A percentile compares a stretch with the other conserved stretches of the same genome.
phyloP scores from a whole-genome alignment of 1,140 invertebrate genomes.

The Drosophila watanabei region DNA sequence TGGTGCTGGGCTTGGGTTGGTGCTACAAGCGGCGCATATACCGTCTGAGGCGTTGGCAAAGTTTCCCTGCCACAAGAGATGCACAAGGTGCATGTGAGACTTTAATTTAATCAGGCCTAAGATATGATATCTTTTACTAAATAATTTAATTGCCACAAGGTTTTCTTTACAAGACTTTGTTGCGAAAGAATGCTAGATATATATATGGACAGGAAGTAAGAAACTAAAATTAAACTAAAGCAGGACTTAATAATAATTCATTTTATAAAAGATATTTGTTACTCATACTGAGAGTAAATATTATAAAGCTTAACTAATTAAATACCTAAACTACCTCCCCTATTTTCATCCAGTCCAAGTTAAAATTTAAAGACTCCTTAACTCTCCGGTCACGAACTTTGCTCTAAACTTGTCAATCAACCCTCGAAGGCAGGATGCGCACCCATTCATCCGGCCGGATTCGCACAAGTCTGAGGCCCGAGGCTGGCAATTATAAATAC shows the following conservation, averaged over 20 bases:
- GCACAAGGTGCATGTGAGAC: constrained; percentile 11
- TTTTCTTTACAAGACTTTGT: not conserved
- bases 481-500: constrained; percentile 68
- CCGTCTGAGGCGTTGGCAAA: constrained; percentile 25
- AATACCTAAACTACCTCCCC: not conserved
- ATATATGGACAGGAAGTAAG: not conserved
- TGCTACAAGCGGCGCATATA: not conserved
- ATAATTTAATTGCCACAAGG: not conserved
- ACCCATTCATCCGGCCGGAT: constrained; percentile 26
- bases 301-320: not conserved
- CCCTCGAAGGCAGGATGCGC: constrained; percentile 11
- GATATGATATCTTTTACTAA: constrained; percentile 13
- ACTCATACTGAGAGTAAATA: too few relatives aligned
- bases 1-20: constrained; percentile 22
- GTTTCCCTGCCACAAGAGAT: constrained; percentile 32
- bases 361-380: not conserved
- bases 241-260: not conserved
- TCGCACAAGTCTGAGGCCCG: constrained; percentile 42
- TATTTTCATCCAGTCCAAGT: not conserved
- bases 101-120: constrained; percentile 19
- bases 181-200: too few relatives aligned
- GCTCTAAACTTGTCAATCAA: constrained; percentile 32
- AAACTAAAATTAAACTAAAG: not conserved
- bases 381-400: not conserved
- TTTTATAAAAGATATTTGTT: not conserved